Percentiles rank a stretch among this genome's conserved stretches.
Conservation (phyloP, 2,113 vertebrate species). For the Muscicapa adusta region DNA sequence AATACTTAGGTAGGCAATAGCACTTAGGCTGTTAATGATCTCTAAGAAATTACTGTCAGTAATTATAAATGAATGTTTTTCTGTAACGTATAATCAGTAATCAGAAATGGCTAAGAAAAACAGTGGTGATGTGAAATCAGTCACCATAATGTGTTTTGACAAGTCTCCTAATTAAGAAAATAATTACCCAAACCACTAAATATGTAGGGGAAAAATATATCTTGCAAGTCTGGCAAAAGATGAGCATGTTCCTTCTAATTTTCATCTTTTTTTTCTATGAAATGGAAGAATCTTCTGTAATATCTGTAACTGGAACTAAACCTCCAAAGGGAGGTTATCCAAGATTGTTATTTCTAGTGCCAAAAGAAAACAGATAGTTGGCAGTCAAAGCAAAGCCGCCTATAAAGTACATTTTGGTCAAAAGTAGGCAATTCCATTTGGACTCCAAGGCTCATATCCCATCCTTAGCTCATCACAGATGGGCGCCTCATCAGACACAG, state of each 20-base stretch:
- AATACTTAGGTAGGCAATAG: neutral
- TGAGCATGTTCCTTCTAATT: conserved; percentile 44
- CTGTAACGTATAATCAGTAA: neutral
- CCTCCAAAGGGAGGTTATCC: conserved; percentile 45
- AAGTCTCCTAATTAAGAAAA: conserved; percentile 48
- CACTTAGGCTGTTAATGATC: neutral
- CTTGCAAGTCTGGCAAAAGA: conserved; percentile 33
- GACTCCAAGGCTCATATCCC: conserved; percentile 7
- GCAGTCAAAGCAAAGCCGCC: neutral
- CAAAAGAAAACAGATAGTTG: conserved; percentile 37
- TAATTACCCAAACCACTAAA: conserved; percentile 53
- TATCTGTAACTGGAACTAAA: conserved; percentile 43
- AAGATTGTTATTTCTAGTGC: conserved; percentile 15
- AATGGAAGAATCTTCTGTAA: conserved; percentile 45
- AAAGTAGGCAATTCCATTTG: conserved; percentile 18
- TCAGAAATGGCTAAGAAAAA: conserved; percentile 30
- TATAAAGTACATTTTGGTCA: conserved; percentile 21
- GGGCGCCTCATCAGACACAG: neutral
- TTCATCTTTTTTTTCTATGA: neutral
- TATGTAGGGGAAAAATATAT: conserved; percentile 29
- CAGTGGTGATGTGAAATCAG: neutral
- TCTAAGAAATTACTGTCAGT: neutral
- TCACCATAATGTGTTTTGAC: conserved; percentile 41
- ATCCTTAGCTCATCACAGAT: conserved; percentile 40
- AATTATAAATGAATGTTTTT: conserved; percentile 26